A percentile compares a stretch with the other conserved stretches of the same genome.
Evolutionary conservation across 2,888 invertebrate species (phyloP).

Genomic region (Latrodectus elegans): DNA sequence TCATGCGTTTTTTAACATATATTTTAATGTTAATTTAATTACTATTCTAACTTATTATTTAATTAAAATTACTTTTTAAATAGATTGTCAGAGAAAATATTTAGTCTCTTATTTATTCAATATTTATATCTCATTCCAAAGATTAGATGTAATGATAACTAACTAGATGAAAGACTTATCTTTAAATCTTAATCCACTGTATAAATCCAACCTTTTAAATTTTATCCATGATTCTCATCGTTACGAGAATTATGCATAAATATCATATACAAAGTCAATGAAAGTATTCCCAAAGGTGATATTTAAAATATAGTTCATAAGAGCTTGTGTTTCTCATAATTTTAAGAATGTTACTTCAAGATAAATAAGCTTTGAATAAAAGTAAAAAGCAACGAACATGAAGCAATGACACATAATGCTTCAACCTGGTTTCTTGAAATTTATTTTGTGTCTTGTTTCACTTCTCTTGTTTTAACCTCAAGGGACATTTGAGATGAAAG

Average conservation of each 20-base stretch:
- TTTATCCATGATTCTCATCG: no score
- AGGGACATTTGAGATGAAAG: slow-evolving; percentile 7
- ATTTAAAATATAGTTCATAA: slow-evolving; percentile 19
- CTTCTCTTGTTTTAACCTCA: slow-evolving; percentile 28
- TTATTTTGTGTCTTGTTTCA: slow-evolving; percentile 48
- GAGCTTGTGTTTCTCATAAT: slow-evolving; percentile 10
- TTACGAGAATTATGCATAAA: not conserved
- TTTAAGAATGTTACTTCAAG: slow-evolving; percentile 13
- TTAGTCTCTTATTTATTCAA: not conserved
- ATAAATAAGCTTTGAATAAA: slow-evolving; percentile 22
- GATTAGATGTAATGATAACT: not conserved
- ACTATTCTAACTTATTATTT: no score
- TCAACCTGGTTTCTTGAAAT: slow-evolving; percentile 37
- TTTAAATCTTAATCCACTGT: not conserved
- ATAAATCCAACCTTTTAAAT: not conserved
- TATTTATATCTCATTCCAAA: not conserved
- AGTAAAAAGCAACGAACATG: not conserved
- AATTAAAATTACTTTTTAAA: no score
- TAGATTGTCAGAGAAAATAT: no score
- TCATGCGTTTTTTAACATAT: no score
- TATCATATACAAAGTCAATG: not conserved
- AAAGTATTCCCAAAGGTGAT: not conserved
- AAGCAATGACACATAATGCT: slow-evolving; percentile 37
- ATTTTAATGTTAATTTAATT: no score
- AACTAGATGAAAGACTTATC: not conserved